Conservation (phyloP, 2,113 vertebrate genomes). For the Cyanocitta stelleri region DNA sequence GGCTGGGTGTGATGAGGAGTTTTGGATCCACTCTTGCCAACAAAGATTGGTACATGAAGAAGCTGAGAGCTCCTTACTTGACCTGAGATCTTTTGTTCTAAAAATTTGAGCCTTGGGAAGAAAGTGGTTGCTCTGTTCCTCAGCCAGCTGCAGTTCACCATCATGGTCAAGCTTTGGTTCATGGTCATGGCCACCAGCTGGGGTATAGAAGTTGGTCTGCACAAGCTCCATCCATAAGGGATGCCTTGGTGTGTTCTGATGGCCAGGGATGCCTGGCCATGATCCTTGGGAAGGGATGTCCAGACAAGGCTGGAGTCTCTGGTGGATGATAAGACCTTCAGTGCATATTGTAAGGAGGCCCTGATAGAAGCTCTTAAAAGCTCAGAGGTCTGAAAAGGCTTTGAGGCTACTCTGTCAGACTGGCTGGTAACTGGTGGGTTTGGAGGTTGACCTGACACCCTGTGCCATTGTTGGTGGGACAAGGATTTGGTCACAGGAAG, state of each 20-base stretch:
- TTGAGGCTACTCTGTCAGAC: background rate
- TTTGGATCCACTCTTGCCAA: background rate
- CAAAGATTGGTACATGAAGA: background rate
- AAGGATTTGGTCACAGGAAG: background rate
- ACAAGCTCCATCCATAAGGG: background rate
- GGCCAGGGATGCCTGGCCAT: background rate
- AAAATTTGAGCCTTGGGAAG: background rate
- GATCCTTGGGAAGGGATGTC: background rate
- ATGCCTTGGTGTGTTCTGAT: background rate
- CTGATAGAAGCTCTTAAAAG: background rate
- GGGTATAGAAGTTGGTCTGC: background rate
- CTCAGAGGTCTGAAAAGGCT: background rate
- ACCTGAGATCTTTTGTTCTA: background rate
- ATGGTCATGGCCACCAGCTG: background rate
- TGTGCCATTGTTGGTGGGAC: fast-evolving
- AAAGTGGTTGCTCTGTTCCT: background rate
- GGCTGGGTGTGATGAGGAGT: background rate
- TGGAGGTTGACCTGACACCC: background rate
- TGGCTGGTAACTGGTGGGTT: background rate
- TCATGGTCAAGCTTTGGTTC: background rate
- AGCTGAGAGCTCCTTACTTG: background rate
- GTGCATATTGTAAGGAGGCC: background rate
- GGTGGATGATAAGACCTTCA: background rate
- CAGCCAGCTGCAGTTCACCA: background rate
- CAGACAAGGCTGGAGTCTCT: background rate